phyloP scores from a whole-genome alignment of 2,113 vertebrate genomes.

The Emberiza fucata region DNA sequence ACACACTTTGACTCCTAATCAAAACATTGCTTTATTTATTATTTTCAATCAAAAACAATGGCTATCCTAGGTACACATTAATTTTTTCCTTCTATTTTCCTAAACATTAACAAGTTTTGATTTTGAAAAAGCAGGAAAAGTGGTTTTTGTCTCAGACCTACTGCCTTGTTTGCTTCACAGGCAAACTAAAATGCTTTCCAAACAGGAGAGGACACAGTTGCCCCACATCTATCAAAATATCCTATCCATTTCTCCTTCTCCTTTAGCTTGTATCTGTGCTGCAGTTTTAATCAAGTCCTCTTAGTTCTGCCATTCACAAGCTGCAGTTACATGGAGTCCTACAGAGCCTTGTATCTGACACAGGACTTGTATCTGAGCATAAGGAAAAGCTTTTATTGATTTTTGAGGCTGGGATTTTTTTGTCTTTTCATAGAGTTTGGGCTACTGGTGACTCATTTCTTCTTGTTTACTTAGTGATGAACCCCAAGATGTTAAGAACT shows the following conservation, averaged over 20 bases:
- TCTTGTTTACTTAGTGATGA: neutral
- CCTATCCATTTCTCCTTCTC: neutral
- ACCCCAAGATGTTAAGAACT: neutral
- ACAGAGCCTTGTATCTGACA: neutral
- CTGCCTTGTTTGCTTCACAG: neutral
- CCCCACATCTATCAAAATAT: neutral
- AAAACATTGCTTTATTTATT: neutral
- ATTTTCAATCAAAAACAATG: neutral
- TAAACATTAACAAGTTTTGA: neutral
- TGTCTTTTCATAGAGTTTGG: neutral
- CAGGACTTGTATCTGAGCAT: accelerated
- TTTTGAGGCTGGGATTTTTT: neutral
- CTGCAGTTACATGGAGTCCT: neutral
- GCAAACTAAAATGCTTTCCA: conserved; percentile 7
- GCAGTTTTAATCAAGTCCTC: neutral
- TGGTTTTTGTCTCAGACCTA: neutral
- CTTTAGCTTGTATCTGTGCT: neutral
- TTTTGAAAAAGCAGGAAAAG: neutral
- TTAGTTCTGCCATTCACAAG: neutral
- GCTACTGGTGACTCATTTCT: neutral
- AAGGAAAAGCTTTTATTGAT: neutral
- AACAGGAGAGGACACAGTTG: neutral
- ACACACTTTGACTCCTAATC: neutral
- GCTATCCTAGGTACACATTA: neutral
- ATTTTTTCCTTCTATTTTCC: neutral